Evolutionary conservation across 2,797 vertebrate species (phyloP), one percentile per base, ranked within the genome.

Genomic region (Peromyscus attwateri): DNA sequence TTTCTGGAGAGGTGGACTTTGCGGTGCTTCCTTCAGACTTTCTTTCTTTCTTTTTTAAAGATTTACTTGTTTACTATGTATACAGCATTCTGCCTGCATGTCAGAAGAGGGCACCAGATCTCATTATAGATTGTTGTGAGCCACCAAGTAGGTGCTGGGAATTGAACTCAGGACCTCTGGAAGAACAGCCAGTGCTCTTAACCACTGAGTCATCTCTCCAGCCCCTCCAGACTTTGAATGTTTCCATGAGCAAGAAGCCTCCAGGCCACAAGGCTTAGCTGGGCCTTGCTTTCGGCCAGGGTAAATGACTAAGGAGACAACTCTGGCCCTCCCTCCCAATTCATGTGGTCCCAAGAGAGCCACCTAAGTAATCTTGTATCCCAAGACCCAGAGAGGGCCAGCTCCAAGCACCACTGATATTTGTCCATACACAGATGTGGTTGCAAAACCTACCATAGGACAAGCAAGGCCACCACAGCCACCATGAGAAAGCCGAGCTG

Each of bases 401-500:
- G 84, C 97, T 97, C 98, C 97, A 97, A 97, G 96, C 77, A 95
- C 95, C 97, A 95, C 90, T 96, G 93, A 95, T 95, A 95, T 97
- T 96, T 97, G 98, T 81, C 31, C 93, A 97, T 97, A 98, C 98
- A 97, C 96, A 98, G 98, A 98, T 98, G 98, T 98, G 97, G 98
- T 97, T 97, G 96, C 97, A 98, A 98, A 98, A 98, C 98, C 98
- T 98, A 98, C 91, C 82, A n/a, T 43, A 92, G 96, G 97, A 98
- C 98, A 98, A 98, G 98, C 95, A 97, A 98, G 98, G 98, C 98
- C 98, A 98, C 98, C 97, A 89, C 97, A 90, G 97, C 97, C 97
- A 98, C 98, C 98, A 97, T 98, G 98, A 98, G 98, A 98, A 98
- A 98, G 98, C 98, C 97, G 98, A 98, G 98, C 98, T 76, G 92